Base-by-base conservation (phyloP, 2,113 vertebrate species). In the Oreochromis spilurus region DNA sequence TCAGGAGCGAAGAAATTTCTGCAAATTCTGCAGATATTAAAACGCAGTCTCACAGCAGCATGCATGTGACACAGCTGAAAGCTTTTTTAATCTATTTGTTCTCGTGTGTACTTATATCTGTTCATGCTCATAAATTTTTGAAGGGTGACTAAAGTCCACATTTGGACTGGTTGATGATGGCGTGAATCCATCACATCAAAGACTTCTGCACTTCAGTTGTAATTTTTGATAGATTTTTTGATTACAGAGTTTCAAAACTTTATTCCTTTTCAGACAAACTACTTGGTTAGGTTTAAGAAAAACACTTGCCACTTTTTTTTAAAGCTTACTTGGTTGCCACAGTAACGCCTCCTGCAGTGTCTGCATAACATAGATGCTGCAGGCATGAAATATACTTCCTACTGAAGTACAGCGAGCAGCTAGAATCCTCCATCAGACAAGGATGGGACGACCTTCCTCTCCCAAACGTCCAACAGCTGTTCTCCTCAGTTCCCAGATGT, bases 1-100 rank as follows among this genome's bases (percentile, higher is more conserved):
- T 90, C 81, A 50, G 38, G 13, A 58, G 40, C 21, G 1, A 75
- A 29, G 0, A 0, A 26, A 75, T 75, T 29, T 75, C 40, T 3
- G 38, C 24, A 29, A 75, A 48, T 75, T 75, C 40, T 45, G 24
- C 67, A 75, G 14, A 29, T 48, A 48, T 75, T 75, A 11, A 29
- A 48, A 45, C 48, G 67, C 40, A 19, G 40, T 0, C 38, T 11
- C 67, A 48, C 67, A 75, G 40, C 21, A 70, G 65, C 38, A 43
- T 26, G 65, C 36, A 5, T 48, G 40, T 75, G 40, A 75, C 24
- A 75, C 24, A 48, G 43, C 14, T 1, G 40, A 45, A 29, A 29
- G 14, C 24, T 36, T 75, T 75, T 75, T 11, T 29, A 48, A 75
- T 17, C 40, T 7, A 1, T 7, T 17, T 4, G 5, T 10, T 29